phyloP scores from a whole-genome alignment of 2,797 vertebrate species.

The Pithecia hirsuta region DNA sequence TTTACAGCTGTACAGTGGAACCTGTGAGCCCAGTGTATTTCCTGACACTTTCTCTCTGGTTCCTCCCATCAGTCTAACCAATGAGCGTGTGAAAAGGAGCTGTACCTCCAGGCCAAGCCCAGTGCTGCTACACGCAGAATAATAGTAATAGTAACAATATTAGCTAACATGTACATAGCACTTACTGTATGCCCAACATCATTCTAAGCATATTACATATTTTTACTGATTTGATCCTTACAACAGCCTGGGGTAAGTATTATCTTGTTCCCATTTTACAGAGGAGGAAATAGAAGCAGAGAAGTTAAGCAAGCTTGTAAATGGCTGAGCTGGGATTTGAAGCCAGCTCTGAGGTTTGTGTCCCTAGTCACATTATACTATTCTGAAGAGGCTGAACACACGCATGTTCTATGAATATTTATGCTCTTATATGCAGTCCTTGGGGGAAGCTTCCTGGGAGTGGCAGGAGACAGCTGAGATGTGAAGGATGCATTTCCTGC shows the following conservation, averaged over 20 bases:
- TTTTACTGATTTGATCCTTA: not conserved
- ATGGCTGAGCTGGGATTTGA: not conserved
- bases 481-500: not conserved
- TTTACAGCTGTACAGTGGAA: accelerated
- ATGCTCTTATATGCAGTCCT: accelerated
- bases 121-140: accelerated
- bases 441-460: not conserved
- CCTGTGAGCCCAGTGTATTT: not conserved
- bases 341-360: not conserved
- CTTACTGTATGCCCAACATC: not conserved
- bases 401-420: no score
- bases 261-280: not conserved
- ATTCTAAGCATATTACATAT: not conserved
- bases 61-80: not conserved
- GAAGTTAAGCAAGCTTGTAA: not conserved
- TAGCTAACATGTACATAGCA: not conserved
- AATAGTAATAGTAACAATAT: accelerated
- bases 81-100: not conserved
- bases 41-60: not conserved
- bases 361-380: not conserved
- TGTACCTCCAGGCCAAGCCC: not conserved
- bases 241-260: not conserved
- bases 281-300: not conserved
- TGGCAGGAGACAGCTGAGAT: not conserved
- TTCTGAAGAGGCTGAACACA: not conserved